Base-by-base conservation (phyloP, 2,888 invertebrate genomes). In the Ischnus inquisitorius region DNA sequence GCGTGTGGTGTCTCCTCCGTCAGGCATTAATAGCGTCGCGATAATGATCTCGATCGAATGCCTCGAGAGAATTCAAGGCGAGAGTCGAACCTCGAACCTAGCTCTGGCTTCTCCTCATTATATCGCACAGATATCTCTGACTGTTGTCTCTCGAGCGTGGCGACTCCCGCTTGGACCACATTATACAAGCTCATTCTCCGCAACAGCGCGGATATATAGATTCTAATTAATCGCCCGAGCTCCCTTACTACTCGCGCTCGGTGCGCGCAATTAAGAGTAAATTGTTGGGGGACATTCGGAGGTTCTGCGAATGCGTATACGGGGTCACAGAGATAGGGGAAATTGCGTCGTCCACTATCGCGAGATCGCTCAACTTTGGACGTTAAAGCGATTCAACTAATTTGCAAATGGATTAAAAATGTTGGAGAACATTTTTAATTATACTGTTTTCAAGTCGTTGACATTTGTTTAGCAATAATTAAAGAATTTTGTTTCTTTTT, bases 211-310 rank as follows among this genome's bases (percentile, higher is more conserved):
- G 10, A 34, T 22, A 46, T 72, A 60, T 48, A 46, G 43, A 67
- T 77, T 77, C 60, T 34, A 82, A 77, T 82, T 77, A 60, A 72
- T 77, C 65, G 71, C 60, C 60, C 39, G 22, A 41, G 54, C 28
- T 43, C n/a, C 25, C 77, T n/a, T 48, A 34, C 34, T 34, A 34
- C 41, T 28, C 60, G 19, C 41, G 48, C 54, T 10, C n/a, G n/a
- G 25, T 10, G 65, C 34, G 34, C 34, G 34, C 72, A 72, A 67
- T 77, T 43, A 60, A 48, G 69, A 39, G 16, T 39, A 67, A 65
- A 72, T 71, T 65, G 46, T 75, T 46, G 46, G 46, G 39, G 28
- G 39, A 64, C 28, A 69, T 41, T 48, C 60, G 46, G 22, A 12
- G 54, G 41, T 46, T 74, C 25, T 48, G n/a, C 68, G 28, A 68